These are phyloP conservation scores for Crocuta crocuta DNA, from an alignment of 2,113 vertebrate genomes.

Conservation along the genomic window DNA sequence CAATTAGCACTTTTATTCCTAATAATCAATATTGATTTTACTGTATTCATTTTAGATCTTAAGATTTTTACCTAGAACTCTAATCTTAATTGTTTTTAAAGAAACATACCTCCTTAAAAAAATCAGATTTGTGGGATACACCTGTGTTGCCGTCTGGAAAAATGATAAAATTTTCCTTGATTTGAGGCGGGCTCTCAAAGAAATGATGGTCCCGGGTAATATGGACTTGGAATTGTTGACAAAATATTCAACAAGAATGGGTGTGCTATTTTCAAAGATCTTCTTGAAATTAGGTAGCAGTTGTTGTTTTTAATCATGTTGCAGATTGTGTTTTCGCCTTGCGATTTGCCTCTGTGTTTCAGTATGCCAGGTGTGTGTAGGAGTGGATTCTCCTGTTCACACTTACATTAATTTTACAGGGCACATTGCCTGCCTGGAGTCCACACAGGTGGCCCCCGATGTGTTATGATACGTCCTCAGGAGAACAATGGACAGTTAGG, in stretches of 20 bases:
- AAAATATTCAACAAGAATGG: background rate
- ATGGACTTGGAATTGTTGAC: background rate
- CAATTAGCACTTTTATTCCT: conserved; percentile 86
- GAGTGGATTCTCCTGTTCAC: background rate
- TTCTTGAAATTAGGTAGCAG: conserved; percentile 37
- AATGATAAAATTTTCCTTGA: conserved; percentile 59
- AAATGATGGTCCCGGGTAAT: background rate
- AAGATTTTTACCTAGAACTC: conserved; percentile 75
- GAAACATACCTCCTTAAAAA: conserved; percentile 63
- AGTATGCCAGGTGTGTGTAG: background rate
- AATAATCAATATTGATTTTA: conserved; percentile 89
- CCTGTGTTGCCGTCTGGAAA: conserved; percentile 1
- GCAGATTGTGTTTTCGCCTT: conserved; percentile 33
- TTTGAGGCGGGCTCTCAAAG: background rate
- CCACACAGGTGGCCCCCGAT: background rate
- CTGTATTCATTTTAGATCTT: conserved; percentile 78
- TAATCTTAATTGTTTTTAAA: conserved; percentile 78
- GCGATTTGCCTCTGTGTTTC: background rate
- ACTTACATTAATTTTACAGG: background rate
- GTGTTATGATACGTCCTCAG: conserved; percentile 22
- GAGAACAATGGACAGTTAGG: background rate
- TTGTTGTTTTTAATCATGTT: conserved; percentile 16
- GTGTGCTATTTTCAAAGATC: background rate
- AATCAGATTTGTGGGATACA: conserved; percentile 40
- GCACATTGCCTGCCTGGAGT: background rate